Evolutionary conservation across 2,113 vertebrate species (phyloP), one percentile per base, ranked within the genome.

Genomic region (Phoxinus phoxinus): DNA sequence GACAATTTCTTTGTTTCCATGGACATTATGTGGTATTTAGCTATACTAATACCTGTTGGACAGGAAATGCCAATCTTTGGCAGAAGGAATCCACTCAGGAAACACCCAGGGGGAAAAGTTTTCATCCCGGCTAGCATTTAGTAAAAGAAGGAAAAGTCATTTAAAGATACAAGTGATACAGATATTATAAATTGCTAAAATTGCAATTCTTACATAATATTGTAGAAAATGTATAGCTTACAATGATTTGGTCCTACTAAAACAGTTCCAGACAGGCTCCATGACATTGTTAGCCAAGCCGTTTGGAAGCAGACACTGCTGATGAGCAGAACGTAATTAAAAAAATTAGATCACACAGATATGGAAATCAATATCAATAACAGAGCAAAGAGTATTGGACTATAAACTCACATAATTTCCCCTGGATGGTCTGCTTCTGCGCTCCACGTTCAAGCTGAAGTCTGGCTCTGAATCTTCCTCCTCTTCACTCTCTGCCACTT

Each of bases 1-100:
- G 1, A 8, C 13, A 6, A 51, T 53, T 37, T 51, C 44, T 17
- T 19, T 1, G 23, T 35, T 56, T 83, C 21, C 8, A 48, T 46
- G 0, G 23, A 56, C n/a, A 51, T 25, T n/a, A 44, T 71, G 46
- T 78, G 27, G 3, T 25, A 41, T 72, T 71, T 53, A 58, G 30
- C 2, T 2, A 27, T 5, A 72, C 30, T 23, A 51, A 23, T 90
- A 98, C 97, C 96, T 96, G 7, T 93, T 91, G 0, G 96, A 93
- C 12, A 99, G 91, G n/a, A 93, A 92, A 0, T 75, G 88, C 97
- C 97, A 99, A 85, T 93, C 89, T 41, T 88, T 93, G 2, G 89
- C 89, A 79, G 94, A 91, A 0, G 97, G 97, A 74, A 98, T 90
- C 97, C 97, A 99, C 19, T 97, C 95, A 0, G 97, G 95, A 84